Conservation (phyloP, 64 coral and sea anemone species). For the Montipora efflorescens region DNA sequence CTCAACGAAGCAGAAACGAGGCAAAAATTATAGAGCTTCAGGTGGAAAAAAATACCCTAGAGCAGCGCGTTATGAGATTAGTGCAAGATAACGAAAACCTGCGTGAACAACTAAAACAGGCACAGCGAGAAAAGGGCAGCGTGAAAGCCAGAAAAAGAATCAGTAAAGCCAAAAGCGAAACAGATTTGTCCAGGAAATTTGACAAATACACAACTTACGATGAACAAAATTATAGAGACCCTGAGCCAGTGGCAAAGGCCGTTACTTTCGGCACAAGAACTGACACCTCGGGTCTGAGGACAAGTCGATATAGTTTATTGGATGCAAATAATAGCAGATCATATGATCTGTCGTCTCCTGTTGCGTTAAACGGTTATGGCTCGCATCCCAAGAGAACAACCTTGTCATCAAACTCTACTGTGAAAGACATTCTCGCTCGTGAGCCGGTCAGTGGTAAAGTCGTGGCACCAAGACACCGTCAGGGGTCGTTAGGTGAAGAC, state of each 20-base stretch:
- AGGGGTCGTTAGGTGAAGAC: constrained; percentile 52
- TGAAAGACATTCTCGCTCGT: not conserved
- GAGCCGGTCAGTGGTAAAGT: not conserved
- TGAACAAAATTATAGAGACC: not conserved
- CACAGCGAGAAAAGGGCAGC: constrained; percentile 18
- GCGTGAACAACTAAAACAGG: constrained; percentile 21
- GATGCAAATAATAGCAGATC: constrained; percentile 13
- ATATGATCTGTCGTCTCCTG: not conserved
- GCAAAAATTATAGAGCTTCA: constrained; percentile 13
- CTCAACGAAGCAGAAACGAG: not conserved
- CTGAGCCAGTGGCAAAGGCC: not conserved
- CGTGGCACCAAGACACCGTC: constrained; percentile 3
- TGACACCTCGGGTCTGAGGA: constrained; percentile 3
- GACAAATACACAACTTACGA: constrained; percentile 8
- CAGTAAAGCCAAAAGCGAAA: constrained; percentile 55
- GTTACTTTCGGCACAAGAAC: constrained; percentile 7
- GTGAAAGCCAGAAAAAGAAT: constrained; percentile 34
- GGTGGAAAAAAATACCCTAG: not conserved
- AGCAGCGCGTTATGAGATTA: not conserved
- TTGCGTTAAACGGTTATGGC: constrained; percentile 24
- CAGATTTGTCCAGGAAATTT: constrained; percentile 53
- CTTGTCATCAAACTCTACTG: not conserved
- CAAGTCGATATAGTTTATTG: constrained; percentile 25
- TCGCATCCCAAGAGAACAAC: not conserved
- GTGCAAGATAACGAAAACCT: constrained; percentile 27